phyloP scores from a whole-genome alignment of 1,140 invertebrate genomes.

The Dreissena polymorpha region DNA sequence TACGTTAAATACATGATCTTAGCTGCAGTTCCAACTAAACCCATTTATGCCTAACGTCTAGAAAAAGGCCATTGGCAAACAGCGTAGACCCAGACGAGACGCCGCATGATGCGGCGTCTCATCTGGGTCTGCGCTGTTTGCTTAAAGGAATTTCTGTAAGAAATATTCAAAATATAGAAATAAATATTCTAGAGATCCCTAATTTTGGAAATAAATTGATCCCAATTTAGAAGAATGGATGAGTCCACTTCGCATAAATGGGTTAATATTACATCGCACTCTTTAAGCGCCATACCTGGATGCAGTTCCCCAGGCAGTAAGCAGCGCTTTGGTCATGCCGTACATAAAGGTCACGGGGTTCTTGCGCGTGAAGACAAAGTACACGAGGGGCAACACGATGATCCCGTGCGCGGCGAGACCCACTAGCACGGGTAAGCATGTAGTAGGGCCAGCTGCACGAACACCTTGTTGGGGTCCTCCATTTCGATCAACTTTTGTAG shows the following conservation, averaged over 20 bases:
- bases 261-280: background rate
- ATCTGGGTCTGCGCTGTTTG: no score
- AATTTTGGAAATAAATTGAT: no score
- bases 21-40: background rate
- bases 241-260: no score
- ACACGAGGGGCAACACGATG: slow-evolving; percentile 77
- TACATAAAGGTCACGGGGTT: slow-evolving; percentile 74
- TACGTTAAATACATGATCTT: background rate
- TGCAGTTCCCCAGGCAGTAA: slow-evolving; percentile 78
- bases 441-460: slow-evolving; percentile 75
- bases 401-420: slow-evolving; percentile 76
- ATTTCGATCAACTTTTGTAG: slow-evolving; percentile 94
- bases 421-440: slow-evolving; percentile 74
- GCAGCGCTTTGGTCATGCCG: slow-evolving; percentile 73
- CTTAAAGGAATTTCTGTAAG: no score
- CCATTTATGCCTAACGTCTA: no score
- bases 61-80: no score
- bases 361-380: slow-evolving; percentile 72
- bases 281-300: slow-evolving; percentile 72
- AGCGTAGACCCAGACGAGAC: no score
- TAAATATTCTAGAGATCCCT: no score
- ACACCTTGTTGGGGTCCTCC: slow-evolving; percentile 81
- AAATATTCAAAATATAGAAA: no score
- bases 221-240: no score
- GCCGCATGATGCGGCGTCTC: no score